These are phyloP conservation scores for Lagocephalus sceleratus DNA, from an alignment of 2,797 vertebrate genomes.

Conservation along the genomic window DNA sequence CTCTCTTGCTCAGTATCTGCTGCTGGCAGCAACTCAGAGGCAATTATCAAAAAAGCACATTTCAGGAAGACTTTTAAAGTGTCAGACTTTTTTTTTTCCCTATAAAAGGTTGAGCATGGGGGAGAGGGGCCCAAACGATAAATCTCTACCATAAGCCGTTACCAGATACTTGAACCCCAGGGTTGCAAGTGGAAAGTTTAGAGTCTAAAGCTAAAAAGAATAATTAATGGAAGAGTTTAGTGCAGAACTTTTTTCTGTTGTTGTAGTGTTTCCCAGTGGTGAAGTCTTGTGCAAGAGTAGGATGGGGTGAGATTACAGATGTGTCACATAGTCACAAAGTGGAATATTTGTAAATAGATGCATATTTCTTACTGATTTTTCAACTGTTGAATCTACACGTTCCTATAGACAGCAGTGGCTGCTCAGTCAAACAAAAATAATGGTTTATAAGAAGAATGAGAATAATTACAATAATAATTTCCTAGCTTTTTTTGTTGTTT, in stretches of 20 bases:
- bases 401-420: slow-evolving; percentile 44
- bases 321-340: slow-evolving; percentile 25
- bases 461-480: slow-evolving; percentile 74
- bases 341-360: slow-evolving; percentile 26
- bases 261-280: slow-evolving; percentile 45
- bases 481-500: slow-evolving; percentile 68
- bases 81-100: slow-evolving; percentile 59
- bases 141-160: slow-evolving; percentile 47
- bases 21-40: slow-evolving; percentile 54
- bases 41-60: slow-evolving; percentile 53
- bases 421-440: slow-evolving; percentile 60
- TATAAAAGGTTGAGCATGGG: slow-evolving; percentile 62
- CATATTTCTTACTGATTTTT: slow-evolving; percentile 20
- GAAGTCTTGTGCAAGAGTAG: slow-evolving; percentile 32
- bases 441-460: slow-evolving; percentile 57
- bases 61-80: slow-evolving; percentile 74
- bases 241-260: slow-evolving; percentile 27
- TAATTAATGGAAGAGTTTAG: slow-evolving; percentile 36
- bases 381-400: slow-evolving; percentile 35
- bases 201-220: slow-evolving; percentile 22
- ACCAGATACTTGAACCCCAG: slow-evolving; percentile 35
- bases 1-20: slow-evolving; percentile 61
- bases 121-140: slow-evolving; percentile 44
- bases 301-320: slow-evolving; percentile 16
- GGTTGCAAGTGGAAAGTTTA: slow-evolving; percentile 17